A percentile compares a stretch with the other conserved stretches of the same genome.
phyloP scores from a whole-genome alignment of 2,113 vertebrate genomes.

The Anhinga rufa region DNA sequence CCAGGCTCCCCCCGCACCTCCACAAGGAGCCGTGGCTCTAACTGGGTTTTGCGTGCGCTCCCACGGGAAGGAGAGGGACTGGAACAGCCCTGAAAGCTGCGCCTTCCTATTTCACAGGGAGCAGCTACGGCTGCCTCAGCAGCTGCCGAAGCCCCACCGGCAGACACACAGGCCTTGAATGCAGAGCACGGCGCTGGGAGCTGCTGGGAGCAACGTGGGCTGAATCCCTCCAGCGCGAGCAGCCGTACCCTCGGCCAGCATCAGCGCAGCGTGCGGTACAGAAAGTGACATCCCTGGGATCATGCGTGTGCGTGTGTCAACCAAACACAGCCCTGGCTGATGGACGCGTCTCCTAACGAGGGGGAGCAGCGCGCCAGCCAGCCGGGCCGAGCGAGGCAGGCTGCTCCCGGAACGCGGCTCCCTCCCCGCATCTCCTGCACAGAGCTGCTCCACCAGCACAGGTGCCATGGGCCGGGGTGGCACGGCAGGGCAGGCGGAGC shows the following conservation, averaged over 20 bases:
- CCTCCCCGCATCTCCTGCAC: background rate
- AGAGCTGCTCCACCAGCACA: background rate
- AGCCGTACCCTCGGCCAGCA: background rate
- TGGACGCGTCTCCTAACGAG: background rate
- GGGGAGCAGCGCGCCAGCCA: background rate
- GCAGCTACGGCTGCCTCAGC: background rate
- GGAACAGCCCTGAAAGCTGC: background rate
- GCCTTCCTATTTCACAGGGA: background rate
- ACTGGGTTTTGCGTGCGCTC: background rate
- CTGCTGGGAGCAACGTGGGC: constrained; percentile 27
- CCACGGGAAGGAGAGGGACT: background rate
- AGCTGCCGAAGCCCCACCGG: background rate
- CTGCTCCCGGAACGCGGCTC: background rate
- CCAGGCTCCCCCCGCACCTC: background rate
- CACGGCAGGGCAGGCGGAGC: background rate
- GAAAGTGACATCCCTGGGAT: constrained; percentile 22
- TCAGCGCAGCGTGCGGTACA: background rate
- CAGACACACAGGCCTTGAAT: background rate
- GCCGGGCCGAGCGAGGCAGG: background rate
- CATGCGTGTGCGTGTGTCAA: background rate
- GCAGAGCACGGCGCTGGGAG: background rate
- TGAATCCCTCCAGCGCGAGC: background rate
- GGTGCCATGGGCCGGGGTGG: background rate
- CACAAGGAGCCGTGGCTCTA: background rate
- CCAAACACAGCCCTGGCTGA: background rate